Percentiles rank a stretch among this genome's conserved stretches.
Conservation (phyloP, 2,113 vertebrate genomes). For the Gobiocypris rarus region DNA sequence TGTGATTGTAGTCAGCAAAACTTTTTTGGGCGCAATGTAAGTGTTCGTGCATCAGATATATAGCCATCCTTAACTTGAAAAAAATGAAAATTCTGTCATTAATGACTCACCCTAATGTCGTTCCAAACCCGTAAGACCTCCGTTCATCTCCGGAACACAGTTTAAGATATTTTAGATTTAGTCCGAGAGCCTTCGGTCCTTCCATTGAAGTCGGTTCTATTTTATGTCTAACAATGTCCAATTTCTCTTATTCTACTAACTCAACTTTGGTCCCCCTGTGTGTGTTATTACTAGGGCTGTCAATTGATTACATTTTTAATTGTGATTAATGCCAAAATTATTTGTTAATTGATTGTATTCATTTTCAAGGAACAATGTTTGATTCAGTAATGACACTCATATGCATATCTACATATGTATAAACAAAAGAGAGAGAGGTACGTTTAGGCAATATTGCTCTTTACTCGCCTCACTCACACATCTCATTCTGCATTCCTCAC, state of each 20-base stretch:
- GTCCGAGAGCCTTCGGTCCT: no score
- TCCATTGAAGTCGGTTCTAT: no score
- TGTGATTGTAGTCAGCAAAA: constrained; percentile 28
- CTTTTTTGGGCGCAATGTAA: background rate
- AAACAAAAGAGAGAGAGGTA: background rate
- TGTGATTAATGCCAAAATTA: background rate
- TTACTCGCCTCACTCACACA: background rate
- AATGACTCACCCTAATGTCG: no score
- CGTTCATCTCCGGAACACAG: no score
- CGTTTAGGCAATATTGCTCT: background rate
- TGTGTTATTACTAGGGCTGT: background rate
- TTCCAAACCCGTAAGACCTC: no score
- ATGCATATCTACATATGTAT: background rate
- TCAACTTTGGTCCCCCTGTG: background rate
- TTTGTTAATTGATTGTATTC: background rate
- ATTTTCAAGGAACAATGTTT: background rate
- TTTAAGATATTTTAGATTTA: no score
- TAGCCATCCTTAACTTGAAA: background rate
- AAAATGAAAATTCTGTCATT: no score
- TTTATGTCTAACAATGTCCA: background rate
- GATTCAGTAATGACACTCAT: background rate
- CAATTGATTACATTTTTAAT: background rate
- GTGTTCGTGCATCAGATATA: background rate
- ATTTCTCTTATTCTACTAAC: background rate
- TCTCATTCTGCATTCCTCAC: background rate